Base-by-base conservation (phyloP, 2,113 vertebrate species). In the Scolopax mira region DNA sequence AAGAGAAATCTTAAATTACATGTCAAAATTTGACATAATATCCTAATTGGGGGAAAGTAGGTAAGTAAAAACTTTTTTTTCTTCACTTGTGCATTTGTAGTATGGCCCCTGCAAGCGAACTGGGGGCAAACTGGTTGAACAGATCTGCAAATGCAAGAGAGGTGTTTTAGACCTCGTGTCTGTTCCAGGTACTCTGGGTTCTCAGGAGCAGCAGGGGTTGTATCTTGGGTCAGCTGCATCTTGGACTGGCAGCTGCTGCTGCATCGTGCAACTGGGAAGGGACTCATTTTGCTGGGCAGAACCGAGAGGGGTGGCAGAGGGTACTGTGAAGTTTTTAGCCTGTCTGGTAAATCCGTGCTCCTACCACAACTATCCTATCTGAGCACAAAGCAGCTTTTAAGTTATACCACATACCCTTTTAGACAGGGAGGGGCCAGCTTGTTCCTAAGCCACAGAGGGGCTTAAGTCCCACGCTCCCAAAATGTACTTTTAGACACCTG, bases 51-150 rank as follows among this genome's bases (percentile, higher is more conserved):
- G 92, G 65, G 44, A 54, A 93, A 95, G 11, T n/a, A 81, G 97
- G 97, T 98, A 95, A 98, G 98, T 98, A 70, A 94, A 96, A 81
- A 44, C 46, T 93, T 79, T 88, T 90, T 90, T 69, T 52, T 64
- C 30, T 85, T 84, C 67, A 77, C 25, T 87, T 79, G 12, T 71
- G 51, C 12, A 18, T 80, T 82, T 58, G 7, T n/a, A 82, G 14
- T 54, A 7, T 54, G 96, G 39, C 58, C 27, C 41, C n/a, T 87
- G 74, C 84, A 91, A 87, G 28, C 33, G 74, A 69, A 25, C 4
- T 66, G 44, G 18, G 16, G 21, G 22, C 27, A 41, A 14, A 14
- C 6, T 17, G 42, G 7, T 33, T 85, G 61, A 44, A 35, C 2
- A 25, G 62, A 24, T 39, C 10, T 60, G 44, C 35, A 49, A 1